These are phyloP conservation scores for Vulpes ferrilata DNA, from an alignment of 2,113 vertebrate species.

Conservation along the genomic window DNA sequence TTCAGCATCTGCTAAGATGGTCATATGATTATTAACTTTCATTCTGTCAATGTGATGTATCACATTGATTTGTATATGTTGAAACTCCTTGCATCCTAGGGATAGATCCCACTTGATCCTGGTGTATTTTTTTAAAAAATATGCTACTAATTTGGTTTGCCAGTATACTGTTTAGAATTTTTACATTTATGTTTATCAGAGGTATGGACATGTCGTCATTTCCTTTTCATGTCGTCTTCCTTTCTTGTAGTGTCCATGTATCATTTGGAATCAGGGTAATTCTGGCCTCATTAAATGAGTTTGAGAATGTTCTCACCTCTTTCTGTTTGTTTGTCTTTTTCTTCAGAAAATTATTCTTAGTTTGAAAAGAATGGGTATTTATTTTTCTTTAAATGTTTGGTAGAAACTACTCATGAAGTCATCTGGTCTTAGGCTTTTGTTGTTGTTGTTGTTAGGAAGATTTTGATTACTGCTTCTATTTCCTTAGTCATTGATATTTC, in stretches of 20 bases:
- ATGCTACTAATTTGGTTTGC: neutral
- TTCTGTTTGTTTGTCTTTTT: no score
- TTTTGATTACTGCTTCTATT: neutral
- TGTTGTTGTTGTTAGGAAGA: neutral
- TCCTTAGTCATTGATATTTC: neutral
- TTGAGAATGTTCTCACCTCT: no score
- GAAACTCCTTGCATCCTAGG: neutral
- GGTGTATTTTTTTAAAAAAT: neutral
- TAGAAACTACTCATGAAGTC: neutral
- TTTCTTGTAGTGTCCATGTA: neutral
- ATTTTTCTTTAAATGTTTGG: neutral
- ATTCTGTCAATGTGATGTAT: neutral
- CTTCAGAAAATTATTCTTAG: no score
- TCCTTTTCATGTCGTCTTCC: neutral
- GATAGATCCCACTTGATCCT: neutral
- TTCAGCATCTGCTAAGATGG: neutral
- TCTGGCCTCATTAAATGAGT: no score
- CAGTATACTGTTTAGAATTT: neutral
- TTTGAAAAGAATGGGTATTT: no score
- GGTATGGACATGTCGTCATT: neutral
- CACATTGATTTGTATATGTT: neutral
- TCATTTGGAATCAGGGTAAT: neutral
- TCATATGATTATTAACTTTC: neutral
- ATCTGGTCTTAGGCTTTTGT: neutral
- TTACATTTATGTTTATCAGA: neutral